Evolutionary conservation across 2,797 vertebrate species (phyloP).

Genomic region (Periophthalmus magnuspinnatus): DNA sequence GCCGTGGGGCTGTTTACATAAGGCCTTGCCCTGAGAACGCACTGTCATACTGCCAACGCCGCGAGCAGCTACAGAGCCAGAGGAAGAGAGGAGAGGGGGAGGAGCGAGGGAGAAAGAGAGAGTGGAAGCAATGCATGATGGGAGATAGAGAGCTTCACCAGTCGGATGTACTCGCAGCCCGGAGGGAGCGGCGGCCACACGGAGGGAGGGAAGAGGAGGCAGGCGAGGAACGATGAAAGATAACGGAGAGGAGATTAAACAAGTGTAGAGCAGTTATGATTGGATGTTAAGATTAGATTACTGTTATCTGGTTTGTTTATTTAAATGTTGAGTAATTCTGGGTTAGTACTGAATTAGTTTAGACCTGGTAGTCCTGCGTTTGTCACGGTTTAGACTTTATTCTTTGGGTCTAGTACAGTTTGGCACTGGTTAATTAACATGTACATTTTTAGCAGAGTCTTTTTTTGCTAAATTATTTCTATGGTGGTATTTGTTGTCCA

Average conservation of each 20-base stretch:
- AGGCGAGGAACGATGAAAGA: constrained; percentile 52
- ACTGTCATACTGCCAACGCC: constrained; percentile 73
- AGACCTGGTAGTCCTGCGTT: no score
- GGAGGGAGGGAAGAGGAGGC: constrained; percentile 75
- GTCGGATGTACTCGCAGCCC: constrained; percentile 69
- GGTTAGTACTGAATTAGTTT: neutral
- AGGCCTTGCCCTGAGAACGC: constrained; percentile 77
- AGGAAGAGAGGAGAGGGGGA: constrained; percentile 33
- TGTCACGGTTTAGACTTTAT: no score
- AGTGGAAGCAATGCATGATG: constrained; percentile 51
- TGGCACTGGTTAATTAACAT: no score
- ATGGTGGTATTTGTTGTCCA: no score
- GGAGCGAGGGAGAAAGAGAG: constrained; percentile 39
- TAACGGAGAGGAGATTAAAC: constrained; percentile 66
- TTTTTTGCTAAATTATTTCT: no score
- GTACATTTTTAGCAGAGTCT: no score
- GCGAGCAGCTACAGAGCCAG: constrained; percentile 56
- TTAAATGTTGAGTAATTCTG: no score
- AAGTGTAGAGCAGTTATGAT: constrained; percentile 53
- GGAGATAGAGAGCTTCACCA: constrained; percentile 71
- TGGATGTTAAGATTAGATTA: neutral
- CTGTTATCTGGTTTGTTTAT: neutral
- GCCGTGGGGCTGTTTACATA: constrained; percentile 76
- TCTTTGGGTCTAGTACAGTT: no score
- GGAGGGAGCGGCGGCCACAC: constrained; percentile 70